Base-by-base conservation (phyloP, 2,888 invertebrate species). In the Orthosia cruda region DNA sequence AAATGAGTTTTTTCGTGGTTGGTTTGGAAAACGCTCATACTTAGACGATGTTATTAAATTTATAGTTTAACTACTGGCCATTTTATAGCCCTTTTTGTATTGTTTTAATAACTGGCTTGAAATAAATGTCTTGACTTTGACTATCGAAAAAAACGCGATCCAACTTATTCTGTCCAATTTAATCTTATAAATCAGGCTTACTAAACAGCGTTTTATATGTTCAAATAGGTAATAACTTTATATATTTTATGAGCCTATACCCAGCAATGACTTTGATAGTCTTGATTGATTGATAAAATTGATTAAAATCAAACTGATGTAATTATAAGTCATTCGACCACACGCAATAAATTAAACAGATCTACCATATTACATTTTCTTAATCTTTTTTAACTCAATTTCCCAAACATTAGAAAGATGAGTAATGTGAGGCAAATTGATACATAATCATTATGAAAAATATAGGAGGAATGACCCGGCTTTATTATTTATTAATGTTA, bases 291-390 rank as follows among this genome's bases (percentile, higher is more conserved):
- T 70, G 47, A 49, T 78, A 71, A 15, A 52, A 13, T 71, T 52
- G 13, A 71, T 77, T 78, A 40, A 77, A 78, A 78, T 54, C 16
- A 54, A 59, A 64, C 18, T 59, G 7, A 64, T 59, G 4, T 54
- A 63, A 54, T 52, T 7, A 71, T 57, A n/a, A 52, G 16, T 23
- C 16, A 69, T 62, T 16, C 7, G 12, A 77, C 47, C 32, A 23
- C 59, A 50, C 54, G 32, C 47, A 61, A 80, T 74, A 61, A 80
- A 55, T 74, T 55, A 15, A 47, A 57, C 5, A 54, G 3, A 54
- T 58, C 13, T 16, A 45, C 20, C 23, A 26, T 55, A 15, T 16
- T 11, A 45, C 7, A 70, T 40, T 50, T 32, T 16, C n/a, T 9
- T 50, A n/a, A 55, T 65, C 45, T 64, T 64, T 20, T 59, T 71